These are phyloP conservation scores for Trichonephila clavata DNA, from an alignment of 1,140 invertebrate genomes.

Conservation along the genomic window DNA sequence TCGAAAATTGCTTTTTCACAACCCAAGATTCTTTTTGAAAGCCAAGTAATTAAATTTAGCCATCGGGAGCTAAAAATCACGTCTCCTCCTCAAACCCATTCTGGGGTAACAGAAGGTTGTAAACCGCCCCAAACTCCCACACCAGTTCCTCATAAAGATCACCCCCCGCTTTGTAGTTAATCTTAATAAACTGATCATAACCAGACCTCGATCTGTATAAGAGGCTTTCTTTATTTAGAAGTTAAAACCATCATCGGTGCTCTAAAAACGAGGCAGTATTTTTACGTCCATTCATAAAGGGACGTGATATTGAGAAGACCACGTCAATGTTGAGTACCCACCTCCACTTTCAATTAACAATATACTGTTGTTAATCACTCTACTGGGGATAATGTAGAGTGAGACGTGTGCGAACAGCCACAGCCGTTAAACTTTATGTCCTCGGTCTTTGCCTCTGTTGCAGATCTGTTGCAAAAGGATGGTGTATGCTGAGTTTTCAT, in stretches of 20 bases:
- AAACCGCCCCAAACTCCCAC: not conserved
- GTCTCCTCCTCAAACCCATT: not conserved
- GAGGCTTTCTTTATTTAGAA: slow-evolving; percentile 14
- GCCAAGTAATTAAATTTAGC: slow-evolving; percentile 7
- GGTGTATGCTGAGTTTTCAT: not conserved
- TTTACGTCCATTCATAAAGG: slow-evolving; percentile 44
- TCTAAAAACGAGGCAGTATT: slow-evolving; percentile 30
- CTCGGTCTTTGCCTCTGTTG: slow-evolving; percentile 6
- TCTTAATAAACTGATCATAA: slow-evolving; percentile 54
- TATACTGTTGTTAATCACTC: slow-evolving; percentile 55
- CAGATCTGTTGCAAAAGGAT: not conserved
- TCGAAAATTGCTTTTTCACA: not conserved
- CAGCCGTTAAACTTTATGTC: slow-evolving; percentile 49
- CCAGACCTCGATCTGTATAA: not conserved
- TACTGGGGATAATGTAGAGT: slow-evolving; percentile 37
- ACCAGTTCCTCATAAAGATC: not conserved
- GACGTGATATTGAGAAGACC: not conserved
- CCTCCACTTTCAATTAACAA: slow-evolving; percentile 51
- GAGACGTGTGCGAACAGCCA: not conserved
- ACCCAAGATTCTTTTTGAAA: not conserved
- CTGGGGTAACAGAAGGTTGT: not conserved
- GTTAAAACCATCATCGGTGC: slow-evolving; percentile 14
- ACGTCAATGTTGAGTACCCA: not conserved
- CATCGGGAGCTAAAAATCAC: not conserved
- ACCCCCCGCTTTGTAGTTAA: not conserved